phyloP scores from a whole-genome alignment of 2,113 vertebrate genomes.

The Eulemur macaco region DNA sequence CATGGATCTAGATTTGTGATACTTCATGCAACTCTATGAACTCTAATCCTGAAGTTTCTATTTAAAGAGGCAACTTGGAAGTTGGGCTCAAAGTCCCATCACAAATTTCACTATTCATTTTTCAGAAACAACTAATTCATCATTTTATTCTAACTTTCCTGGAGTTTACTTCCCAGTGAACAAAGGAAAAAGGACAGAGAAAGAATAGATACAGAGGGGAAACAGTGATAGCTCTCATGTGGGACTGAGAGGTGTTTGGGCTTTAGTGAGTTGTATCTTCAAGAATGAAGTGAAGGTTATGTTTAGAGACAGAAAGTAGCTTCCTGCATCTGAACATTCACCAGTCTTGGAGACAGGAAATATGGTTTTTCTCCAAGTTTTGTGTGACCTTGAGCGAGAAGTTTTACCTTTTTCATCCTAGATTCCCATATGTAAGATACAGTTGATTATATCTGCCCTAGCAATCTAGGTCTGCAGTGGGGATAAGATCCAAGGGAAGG shows the following conservation, averaged over 20 bases:
- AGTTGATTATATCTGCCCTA: not conserved
- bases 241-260: not conserved
- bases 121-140: constrained; percentile 36
- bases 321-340: not conserved
- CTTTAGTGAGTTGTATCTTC: not conserved
- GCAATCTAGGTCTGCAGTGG: not conserved
- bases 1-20: not conserved
- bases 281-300: not conserved
- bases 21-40: not conserved
- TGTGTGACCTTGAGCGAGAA: not conserved
- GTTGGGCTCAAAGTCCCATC: not conserved
- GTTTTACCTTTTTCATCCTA: not conserved
- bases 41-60: not conserved
- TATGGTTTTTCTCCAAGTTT: not conserved
- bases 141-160: constrained; percentile 27
- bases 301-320: not conserved
- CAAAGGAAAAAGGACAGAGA: not conserved
- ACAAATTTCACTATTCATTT: constrained; percentile 16
- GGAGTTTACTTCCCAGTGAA: not conserved
- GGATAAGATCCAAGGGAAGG: not conserved
- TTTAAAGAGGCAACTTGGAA: not conserved
- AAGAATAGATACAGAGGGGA: not conserved
- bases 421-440: not conserved
- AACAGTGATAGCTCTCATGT: not conserved
- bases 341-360: not conserved